Evolutionary conservation across 2,888 invertebrate species (phyloP).

Genomic region (Euplexia lucipara): DNA sequence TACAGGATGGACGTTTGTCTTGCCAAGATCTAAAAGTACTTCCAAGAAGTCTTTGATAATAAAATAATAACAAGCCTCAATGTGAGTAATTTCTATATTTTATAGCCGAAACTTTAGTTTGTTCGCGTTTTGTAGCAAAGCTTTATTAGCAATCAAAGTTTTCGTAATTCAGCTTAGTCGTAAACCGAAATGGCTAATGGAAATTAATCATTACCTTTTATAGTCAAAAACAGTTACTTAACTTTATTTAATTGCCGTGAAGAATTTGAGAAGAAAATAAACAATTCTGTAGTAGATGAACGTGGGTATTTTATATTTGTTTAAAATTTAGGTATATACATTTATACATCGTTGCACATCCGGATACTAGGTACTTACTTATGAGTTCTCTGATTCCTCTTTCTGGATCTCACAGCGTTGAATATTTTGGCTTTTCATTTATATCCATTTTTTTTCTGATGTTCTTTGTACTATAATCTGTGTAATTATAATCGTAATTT

Average conservation of each 20-base stretch:
- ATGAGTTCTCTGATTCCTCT: too few species aligned
- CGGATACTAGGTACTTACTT: too few species aligned
- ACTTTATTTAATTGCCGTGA: slow-evolving; percentile 21
- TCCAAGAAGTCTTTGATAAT: slow-evolving; percentile 71
- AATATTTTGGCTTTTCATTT: too few species aligned
- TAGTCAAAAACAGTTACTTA: slow-evolving; percentile 50
- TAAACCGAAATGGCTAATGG: slow-evolving; percentile 59
- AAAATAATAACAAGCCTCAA: slow-evolving; percentile 72
- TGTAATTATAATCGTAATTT: too few species aligned
- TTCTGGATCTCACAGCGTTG: too few species aligned
- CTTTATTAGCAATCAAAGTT: slow-evolving; percentile 63
- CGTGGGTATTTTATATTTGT: slow-evolving; percentile 27
- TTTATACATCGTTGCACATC: too few species aligned
- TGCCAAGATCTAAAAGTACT: slow-evolving; percentile 53
- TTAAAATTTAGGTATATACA: not conserved
- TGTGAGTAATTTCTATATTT: slow-evolving; percentile 67
- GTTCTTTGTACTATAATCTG: too few species aligned
- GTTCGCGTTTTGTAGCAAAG: slow-evolving; percentile 58
- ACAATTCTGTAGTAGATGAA: slow-evolving; percentile 21
- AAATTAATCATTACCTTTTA: slow-evolving; percentile 58
- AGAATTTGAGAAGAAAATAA: slow-evolving; percentile 40
- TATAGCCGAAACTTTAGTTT: slow-evolving; percentile 65
- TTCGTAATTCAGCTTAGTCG: slow-evolving; percentile 52
- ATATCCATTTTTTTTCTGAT: too few species aligned
- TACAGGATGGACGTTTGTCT: slow-evolving; percentile 52